These are phyloP conservation scores for Coleophora deauratella DNA, from an alignment of 2,888 invertebrate species.

Conservation along the genomic window DNA sequence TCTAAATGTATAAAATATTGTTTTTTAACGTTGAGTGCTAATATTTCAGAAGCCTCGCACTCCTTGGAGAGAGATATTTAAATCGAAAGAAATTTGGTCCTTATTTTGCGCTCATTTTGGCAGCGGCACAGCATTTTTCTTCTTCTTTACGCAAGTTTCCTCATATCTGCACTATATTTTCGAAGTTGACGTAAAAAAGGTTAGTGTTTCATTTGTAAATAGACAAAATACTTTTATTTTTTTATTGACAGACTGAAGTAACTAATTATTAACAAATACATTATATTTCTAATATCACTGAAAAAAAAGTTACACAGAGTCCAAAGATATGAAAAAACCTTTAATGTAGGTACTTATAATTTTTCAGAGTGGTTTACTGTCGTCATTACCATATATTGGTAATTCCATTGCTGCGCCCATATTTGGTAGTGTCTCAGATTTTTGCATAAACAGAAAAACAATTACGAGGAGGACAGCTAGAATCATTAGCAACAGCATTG, in stretches of 20 bases:
- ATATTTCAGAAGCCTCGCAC: slow-evolving; percentile 38
- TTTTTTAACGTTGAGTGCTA: no score
- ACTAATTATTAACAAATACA: no score
- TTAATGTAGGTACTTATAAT: slow-evolving; percentile 18
- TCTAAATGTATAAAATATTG: no score
- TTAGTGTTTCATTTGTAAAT: no score
- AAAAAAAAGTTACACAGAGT: no score
- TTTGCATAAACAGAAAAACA: slow-evolving; percentile 36
- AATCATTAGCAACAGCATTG: no score
- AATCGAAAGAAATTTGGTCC: slow-evolving; percentile 61
- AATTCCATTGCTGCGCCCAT: slow-evolving; percentile 69
- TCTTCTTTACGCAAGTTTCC: slow-evolving; percentile 78
- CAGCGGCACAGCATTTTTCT: slow-evolving; percentile 74
- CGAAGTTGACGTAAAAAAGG: slow-evolving; percentile 53
- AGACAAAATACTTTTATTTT: no score
- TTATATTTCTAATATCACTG: no score
- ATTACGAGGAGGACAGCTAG: slow-evolving; percentile 15
- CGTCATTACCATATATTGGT: slow-evolving; percentile 76
- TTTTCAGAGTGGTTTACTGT: slow-evolving; percentile 73
- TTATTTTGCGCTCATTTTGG: slow-evolving; percentile 71
- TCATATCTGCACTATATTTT: slow-evolving; percentile 76
- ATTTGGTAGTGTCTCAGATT: slow-evolving; percentile 74
- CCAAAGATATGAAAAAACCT: no score
- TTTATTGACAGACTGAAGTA: no score
- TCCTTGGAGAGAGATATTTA: slow-evolving; percentile 70